Evolutionary conservation across 30 jellyfish, hydroid and myxozoan genomes (phyloP).

Genomic region (Aurelia sp.): DNA sequence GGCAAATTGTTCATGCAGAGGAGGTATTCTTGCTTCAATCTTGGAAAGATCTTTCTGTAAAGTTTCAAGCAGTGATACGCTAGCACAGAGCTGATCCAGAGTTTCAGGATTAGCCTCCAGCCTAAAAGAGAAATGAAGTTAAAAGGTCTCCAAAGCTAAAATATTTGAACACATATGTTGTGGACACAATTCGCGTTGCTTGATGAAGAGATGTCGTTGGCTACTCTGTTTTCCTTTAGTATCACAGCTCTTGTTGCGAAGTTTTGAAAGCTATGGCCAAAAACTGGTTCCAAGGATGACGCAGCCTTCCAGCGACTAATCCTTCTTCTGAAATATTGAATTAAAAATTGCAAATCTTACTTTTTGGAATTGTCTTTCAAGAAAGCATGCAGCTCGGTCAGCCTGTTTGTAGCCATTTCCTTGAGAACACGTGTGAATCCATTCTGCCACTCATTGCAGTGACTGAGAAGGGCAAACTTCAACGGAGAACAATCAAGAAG

Average conservation of each 20-base stretch:
- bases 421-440: constrained; percentile 94
- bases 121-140: neutral
- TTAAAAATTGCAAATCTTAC: constrained; percentile 11
- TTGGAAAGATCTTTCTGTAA: constrained; percentile 71
- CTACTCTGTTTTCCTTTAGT: too few species aligned
- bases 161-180: neutral
- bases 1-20: constrained; percentile 94
- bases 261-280: too few species aligned
- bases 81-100: constrained; percentile 85
- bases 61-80: constrained; percentile 82
- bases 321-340: too few species aligned
- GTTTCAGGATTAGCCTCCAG: constrained; percentile 86
- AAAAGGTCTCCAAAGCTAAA: neutral
- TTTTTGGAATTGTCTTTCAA: constrained; percentile 72
- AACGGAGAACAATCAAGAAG: constrained; percentile 94
- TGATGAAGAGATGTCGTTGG: too few species aligned
- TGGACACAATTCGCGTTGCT: neutral
- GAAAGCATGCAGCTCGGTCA: constrained; percentile 82
- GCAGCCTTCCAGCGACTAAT: too few species aligned
- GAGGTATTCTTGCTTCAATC: constrained; percentile 89
- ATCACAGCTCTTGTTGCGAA: too few species aligned
- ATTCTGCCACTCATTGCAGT: constrained; percentile 97
- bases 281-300: too few species aligned
- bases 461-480: constrained; percentile 90
- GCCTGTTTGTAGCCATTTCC: constrained; percentile 89